Percentiles rank a stretch among this genome's conserved stretches.
Conservation (phyloP, 2,113 vertebrate species). For the Fregata magnificens region DNA sequence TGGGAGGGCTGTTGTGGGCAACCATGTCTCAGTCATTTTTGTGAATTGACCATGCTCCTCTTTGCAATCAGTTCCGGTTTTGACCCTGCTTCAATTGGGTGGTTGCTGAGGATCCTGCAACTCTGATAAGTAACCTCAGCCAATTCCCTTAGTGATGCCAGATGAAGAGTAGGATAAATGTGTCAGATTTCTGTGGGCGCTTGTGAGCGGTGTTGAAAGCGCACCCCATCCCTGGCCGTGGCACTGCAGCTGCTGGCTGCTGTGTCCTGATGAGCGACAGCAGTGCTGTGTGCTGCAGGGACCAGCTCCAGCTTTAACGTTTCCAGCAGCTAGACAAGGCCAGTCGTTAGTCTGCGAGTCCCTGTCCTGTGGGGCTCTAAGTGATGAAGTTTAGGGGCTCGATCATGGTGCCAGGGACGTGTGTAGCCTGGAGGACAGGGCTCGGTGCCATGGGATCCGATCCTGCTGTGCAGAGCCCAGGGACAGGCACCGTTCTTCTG, state of each 20-base stretch:
- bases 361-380: neutral
- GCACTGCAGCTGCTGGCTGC: slow-evolving; percentile 13
- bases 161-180: neutral
- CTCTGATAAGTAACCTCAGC: neutral
- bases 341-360: neutral
- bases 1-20: neutral
- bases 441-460: neutral
- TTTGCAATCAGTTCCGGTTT: neutral
- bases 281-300: neutral
- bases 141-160: neutral
- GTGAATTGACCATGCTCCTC: neutral
- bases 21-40: neutral
- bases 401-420: neutral
- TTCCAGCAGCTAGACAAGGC: slow-evolving; percentile 7
- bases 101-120: neutral
- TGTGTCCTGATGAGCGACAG: slow-evolving; percentile 11
- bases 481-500: neutral
- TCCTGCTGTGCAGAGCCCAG: neutral
- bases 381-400: slow-evolving; percentile 40
- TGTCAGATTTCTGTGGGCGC: neutral
- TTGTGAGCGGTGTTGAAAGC: slow-evolving; percentile 33
- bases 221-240: neutral
- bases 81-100: neutral
- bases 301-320: slow-evolving; percentile 44
- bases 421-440: neutral